Evolutionary conservation across 2,113 vertebrate species (phyloP).

Genomic region (Silurus meridionalis): DNA sequence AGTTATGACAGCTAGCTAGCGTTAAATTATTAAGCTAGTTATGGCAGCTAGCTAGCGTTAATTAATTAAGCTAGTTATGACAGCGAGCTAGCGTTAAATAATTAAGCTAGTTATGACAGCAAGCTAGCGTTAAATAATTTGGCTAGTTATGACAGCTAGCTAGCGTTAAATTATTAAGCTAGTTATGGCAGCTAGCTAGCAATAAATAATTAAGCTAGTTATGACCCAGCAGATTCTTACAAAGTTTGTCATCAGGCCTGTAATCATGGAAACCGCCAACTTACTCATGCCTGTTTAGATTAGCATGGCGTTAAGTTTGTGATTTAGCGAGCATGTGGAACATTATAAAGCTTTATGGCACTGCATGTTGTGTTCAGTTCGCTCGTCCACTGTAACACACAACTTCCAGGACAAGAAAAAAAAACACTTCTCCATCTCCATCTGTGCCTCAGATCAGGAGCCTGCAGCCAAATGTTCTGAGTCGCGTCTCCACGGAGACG

Average conservation of each 20-base stretch:
- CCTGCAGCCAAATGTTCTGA: conserved; percentile 2
- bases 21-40: no score
- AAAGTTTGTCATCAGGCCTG: neutral
- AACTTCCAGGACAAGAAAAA: neutral
- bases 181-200: no score
- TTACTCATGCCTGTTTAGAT: neutral
- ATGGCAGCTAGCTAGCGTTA: neutral
- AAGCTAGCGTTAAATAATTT: no score
- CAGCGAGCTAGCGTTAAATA: neutral
- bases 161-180: no score
- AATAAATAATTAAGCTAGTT: no score
- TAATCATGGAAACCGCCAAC: neutral
- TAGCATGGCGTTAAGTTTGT: neutral
- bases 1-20: no score
- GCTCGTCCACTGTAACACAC: neutral
- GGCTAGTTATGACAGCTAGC: no score
- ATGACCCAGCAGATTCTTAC: neutral
- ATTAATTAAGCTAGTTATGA: neutral
- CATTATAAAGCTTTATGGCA: neutral
- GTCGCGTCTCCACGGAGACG: neutral
- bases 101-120: neutral
- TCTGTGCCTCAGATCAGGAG: conserved; percentile 4
- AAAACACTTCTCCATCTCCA: neutral
- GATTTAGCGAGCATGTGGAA: neutral
- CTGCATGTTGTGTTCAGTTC: no score